A percentile compares a stretch with the other conserved stretches of the same genome.
These are phyloP conservation scores for Ophioderma brevispina DNA, from an alignment of 35 echinoderm and acorn worm species.

Conservation along the genomic window DNA sequence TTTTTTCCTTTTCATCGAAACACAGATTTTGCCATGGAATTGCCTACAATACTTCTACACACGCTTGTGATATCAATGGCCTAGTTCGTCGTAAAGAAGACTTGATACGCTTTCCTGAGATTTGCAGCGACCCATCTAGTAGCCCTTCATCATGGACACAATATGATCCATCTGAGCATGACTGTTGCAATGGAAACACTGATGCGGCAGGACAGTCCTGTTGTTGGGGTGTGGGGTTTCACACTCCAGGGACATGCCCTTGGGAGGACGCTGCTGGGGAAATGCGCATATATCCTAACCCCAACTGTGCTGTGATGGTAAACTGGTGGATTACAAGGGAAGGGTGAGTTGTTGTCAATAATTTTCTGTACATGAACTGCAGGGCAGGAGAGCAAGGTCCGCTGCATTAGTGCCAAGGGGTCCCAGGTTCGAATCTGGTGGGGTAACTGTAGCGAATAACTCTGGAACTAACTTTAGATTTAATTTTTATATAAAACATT, in stretches of 20 bases:
- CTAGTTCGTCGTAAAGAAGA: background rate
- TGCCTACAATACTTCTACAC: slow-evolving; percentile 3
- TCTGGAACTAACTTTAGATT: too few relatives aligned
- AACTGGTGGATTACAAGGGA: background rate
- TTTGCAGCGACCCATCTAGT: background rate
- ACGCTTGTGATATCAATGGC: background rate
- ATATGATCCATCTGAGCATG: slow-evolving; percentile 15
- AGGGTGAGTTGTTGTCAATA: background rate
- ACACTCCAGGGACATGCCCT: slow-evolving; percentile 28
- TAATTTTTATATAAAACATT: too few relatives aligned
- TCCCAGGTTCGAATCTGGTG: too few relatives aligned
- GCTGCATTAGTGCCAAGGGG: too few relatives aligned
- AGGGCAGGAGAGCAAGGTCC: too few relatives aligned
- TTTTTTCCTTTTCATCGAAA: background rate
- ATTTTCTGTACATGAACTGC: too few relatives aligned
- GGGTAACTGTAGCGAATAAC: too few relatives aligned
- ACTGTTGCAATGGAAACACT: slow-evolving; percentile 15
- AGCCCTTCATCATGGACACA: background rate
- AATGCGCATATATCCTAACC: background rate
- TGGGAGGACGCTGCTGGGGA: slow-evolving; percentile 6
- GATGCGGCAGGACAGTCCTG: slow-evolving; percentile 48
- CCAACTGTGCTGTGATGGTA: slow-evolving; percentile 9
- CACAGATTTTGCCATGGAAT: background rate
- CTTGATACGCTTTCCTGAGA: background rate
- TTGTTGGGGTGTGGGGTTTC: background rate